Percentiles rank a stretch among this genome's conserved stretches.
Conservation (phyloP, 2,113 vertebrate genomes). For the Sisor rabdophorus region DNA sequence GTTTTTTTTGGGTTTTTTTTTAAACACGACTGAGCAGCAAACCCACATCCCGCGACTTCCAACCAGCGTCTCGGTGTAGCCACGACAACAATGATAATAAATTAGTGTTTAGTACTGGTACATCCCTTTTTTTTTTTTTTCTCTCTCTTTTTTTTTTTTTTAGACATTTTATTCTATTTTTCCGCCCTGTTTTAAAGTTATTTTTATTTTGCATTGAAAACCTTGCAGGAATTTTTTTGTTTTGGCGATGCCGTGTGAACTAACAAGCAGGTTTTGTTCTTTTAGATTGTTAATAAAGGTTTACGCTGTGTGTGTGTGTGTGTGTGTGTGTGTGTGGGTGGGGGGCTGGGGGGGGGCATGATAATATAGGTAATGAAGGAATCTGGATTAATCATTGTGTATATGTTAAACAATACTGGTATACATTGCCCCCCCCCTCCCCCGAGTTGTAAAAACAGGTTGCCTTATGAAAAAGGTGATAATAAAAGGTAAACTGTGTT, state of each 20-base stretch:
- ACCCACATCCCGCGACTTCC: conserved; percentile 41
- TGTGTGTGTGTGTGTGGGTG: too few relatives aligned
- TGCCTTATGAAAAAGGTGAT: conserved; percentile 17
- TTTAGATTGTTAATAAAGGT: conserved; percentile 19
- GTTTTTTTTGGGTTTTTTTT: too few relatives aligned
- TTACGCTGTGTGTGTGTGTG: not conserved
- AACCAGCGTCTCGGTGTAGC: conserved; percentile 42
- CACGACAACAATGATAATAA: not conserved
- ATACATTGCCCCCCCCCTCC: conserved; percentile 8
- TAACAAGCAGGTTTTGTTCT: conserved; percentile 27
- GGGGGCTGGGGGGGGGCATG: too few relatives aligned
- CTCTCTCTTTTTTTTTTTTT: conserved; percentile 38
- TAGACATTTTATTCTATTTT: conserved; percentile 64
- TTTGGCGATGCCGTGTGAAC: conserved; percentile 2
- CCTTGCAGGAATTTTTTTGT: conserved; percentile 6
- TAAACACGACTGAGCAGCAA: conserved; percentile 29
- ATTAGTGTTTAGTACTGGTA: conserved; percentile 40
- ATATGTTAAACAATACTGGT: conserved; percentile 16
- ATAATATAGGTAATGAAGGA: conserved; percentile 23
- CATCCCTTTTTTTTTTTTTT: conserved; percentile 15
- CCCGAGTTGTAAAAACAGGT: conserved; percentile 8
- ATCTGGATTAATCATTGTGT: conserved; percentile 19
- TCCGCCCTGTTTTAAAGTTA: conserved; percentile 58
- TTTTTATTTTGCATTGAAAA: conserved; percentile 70
- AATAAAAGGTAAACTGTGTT: conserved; percentile 26